Evolutionary conservation across 2,113 vertebrate species (phyloP).

Genomic region (Conger conger): DNA sequence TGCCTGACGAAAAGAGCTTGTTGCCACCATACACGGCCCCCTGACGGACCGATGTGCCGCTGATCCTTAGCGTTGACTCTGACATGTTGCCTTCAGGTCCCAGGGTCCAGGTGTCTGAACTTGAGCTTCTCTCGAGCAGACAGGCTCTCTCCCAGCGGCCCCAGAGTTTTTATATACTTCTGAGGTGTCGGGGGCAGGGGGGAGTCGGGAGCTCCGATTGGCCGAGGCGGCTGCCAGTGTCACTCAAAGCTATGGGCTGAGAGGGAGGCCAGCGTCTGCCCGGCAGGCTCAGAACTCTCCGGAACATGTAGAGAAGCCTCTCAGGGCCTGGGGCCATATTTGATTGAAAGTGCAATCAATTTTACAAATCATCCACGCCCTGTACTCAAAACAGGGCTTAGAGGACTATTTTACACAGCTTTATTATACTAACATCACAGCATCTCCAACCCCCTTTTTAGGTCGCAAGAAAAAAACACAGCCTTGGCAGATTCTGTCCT

Average conservation of each 20-base stretch:
- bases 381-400: not conserved
- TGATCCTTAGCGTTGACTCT: conserved; percentile 46
- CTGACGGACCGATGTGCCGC: conserved; percentile 55
- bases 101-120: conserved; percentile 39
- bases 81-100: conserved; percentile 45
- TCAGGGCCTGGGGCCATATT: not conserved
- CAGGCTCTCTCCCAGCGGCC: conserved; percentile 16
- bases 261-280: conserved; percentile 41
- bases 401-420: not conserved
- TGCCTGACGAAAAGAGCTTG: conserved; percentile 42
- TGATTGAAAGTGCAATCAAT: conserved; percentile 17
- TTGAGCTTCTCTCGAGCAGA: conserved; percentile 39
- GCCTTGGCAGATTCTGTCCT: not conserved
- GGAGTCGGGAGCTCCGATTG: conserved; percentile 20
- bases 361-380: not conserved
- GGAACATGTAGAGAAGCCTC: conserved; percentile 38
- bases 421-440: not conserved
- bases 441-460: not conserved
- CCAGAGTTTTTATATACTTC: conserved; percentile 44
- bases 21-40: conserved; percentile 61
- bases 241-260: conserved; percentile 21
- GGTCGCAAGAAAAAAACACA: not conserved
- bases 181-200: not conserved
- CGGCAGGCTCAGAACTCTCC: conserved; percentile 37
- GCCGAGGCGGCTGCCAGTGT: conserved; percentile 16